Evolutionary conservation across 2,888 invertebrate genomes (phyloP).

Genomic region (Drosophila rubida): DNA sequence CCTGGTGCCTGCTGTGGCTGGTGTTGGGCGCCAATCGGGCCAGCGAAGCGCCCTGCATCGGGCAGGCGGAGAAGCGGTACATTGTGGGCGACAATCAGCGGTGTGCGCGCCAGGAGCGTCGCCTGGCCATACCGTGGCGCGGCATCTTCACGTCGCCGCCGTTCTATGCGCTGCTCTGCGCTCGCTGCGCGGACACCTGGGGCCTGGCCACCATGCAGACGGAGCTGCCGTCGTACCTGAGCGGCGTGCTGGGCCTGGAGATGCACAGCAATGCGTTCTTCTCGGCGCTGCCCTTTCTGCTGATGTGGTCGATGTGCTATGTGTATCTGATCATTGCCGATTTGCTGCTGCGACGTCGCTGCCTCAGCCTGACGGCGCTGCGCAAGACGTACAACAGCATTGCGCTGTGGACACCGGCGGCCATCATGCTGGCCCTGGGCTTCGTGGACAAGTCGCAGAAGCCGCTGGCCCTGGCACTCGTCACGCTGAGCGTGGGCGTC

Average conservation of each 20-base stretch:
- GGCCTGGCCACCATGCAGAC: constrained; percentile 89
- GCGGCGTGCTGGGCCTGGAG: constrained; percentile 87
- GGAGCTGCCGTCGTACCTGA: constrained; percentile 88
- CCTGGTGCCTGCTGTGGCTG: constrained; percentile 86
- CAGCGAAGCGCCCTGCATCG: constrained; percentile 86
- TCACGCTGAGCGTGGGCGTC: constrained; percentile 86
- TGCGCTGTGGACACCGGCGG: constrained; percentile 86
- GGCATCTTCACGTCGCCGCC: constrained; percentile 88
- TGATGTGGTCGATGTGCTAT: constrained; percentile 84
- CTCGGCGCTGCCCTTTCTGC: constrained; percentile 86
- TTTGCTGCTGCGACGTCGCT: constrained; percentile 82
- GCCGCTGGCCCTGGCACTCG: constrained; percentile 85
- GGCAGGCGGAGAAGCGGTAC: constrained; percentile 86
- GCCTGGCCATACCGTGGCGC: constrained; percentile 87
- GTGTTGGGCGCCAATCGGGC: constrained; percentile 87
- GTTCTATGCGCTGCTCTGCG: constrained; percentile 86
- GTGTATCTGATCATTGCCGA: constrained; percentile 85
- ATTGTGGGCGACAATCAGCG: constrained; percentile 86
- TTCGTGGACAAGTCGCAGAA: constrained; percentile 84
- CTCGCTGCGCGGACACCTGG: constrained; percentile 89
- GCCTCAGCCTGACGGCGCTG: constrained; percentile 81
- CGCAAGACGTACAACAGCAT: constrained; percentile 79
- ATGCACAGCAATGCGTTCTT: constrained; percentile 86
- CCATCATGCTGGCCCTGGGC: constrained; percentile 86
- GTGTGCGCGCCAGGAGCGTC: constrained; percentile 56